These are phyloP conservation scores for Ceyx cyanopectus DNA, from an alignment of 2,113 vertebrate genomes.

Conservation along the genomic window DNA sequence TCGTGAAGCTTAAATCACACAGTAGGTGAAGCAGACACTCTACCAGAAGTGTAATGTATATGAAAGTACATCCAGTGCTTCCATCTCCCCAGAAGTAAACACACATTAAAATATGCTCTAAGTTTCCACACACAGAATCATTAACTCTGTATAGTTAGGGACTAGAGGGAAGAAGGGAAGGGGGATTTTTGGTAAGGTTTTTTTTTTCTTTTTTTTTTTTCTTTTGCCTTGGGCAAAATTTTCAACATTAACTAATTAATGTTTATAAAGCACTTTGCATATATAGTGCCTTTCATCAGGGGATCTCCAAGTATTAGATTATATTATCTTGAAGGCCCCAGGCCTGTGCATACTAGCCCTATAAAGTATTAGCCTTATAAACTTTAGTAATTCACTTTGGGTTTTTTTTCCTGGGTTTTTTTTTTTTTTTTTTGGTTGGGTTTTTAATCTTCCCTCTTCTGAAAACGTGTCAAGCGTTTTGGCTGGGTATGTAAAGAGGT, in stretches of 20 bases:
- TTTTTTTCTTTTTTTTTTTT: not conserved
- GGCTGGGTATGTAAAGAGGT: not conserved
- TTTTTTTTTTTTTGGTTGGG: not conserved
- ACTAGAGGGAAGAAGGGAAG: constrained; percentile 51
- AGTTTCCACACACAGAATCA: constrained; percentile 60
- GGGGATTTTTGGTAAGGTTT: constrained; percentile 36
- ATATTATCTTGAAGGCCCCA: constrained; percentile 72
- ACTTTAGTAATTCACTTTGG: constrained; percentile 19
- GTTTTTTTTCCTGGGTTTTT: not conserved
- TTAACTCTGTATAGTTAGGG: constrained; percentile 62
- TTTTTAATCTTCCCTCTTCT: constrained; percentile 58
- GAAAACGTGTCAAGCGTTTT: constrained; percentile 15
- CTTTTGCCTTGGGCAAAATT: constrained; percentile 62
- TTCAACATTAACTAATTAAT: constrained; percentile 76
- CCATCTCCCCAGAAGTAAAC: constrained; percentile 52
- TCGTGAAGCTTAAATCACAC: not conserved
- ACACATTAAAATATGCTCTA: constrained; percentile 57
- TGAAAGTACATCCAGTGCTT: constrained; percentile 10
- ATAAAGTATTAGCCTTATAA: constrained; percentile 59
- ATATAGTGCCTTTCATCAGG: constrained; percentile 77
- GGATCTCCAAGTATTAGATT: constrained; percentile 72
- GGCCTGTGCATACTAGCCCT: constrained; percentile 64
- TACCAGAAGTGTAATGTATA: not conserved
- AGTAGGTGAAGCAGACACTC: not conserved
- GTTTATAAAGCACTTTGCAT: constrained; percentile 77